These are phyloP conservation scores for Chymomyza costata DNA, from an alignment of 1,140 invertebrate genomes.

Conservation along the genomic window DNA sequence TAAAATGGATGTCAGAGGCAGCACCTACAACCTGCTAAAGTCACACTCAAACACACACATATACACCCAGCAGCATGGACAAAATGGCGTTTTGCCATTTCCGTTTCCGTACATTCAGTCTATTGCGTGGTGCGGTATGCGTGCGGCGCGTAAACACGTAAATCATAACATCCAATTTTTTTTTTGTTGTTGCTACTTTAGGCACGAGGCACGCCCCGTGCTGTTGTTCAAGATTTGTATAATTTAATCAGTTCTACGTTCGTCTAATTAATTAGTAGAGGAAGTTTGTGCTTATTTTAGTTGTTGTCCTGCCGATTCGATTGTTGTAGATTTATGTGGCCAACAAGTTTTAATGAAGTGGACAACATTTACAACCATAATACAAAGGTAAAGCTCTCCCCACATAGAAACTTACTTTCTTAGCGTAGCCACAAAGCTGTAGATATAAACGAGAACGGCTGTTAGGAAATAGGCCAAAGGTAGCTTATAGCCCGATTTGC, in stretches of 20 bases:
- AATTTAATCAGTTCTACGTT: conserved; percentile 61
- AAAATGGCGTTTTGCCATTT: conserved; percentile 47
- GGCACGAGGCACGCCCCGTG: conserved; percentile 35
- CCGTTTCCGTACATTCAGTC: conserved; percentile 13
- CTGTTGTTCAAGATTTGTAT: conserved; percentile 66
- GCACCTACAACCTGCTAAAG: conserved; percentile 24
- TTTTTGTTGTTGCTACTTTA: conserved; percentile 9
- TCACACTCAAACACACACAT: too few relatives aligned
- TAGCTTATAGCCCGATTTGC: conserved; percentile 84
- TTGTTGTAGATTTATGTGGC: conserved; percentile 45
- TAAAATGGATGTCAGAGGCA: conserved; percentile 34
- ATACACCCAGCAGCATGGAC: too few relatives aligned
- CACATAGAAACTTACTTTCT: conserved; percentile 84
- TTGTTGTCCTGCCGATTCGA: conserved; percentile 46
- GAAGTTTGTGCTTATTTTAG: conserved; percentile 44
- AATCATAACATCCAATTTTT: conserved; percentile 61
- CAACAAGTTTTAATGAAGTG: conserved; percentile 65
- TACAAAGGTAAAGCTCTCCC: too few relatives aligned
- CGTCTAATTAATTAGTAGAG: conserved; percentile 67
- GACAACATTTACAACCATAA: conserved; percentile 1
- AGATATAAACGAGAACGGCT: conserved; percentile 90
- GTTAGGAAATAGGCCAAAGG: conserved; percentile 96
- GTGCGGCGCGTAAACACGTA: conserved; percentile 38
- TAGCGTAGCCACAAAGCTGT: conserved; percentile 95
- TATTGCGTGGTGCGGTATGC: conserved; percentile 44